Percentiles rank a stretch among this genome's conserved stretches.
Conservation (phyloP, 2,113 vertebrate genomes). For the Rostratula benghalensis region DNA sequence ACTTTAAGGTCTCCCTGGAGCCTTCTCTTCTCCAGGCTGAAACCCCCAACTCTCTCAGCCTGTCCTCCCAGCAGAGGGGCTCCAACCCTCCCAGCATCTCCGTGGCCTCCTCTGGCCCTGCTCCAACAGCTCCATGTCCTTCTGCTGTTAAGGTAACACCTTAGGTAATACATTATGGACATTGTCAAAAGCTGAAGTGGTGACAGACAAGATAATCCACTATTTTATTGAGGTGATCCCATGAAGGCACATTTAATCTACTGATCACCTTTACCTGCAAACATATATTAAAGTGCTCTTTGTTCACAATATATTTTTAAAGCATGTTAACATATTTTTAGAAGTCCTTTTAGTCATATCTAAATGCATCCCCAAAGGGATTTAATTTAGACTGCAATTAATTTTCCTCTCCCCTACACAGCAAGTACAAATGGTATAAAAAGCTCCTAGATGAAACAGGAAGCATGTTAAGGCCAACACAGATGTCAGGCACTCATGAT, state of each 20-base stretch:
- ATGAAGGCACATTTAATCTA: neutral
- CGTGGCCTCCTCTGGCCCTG: accelerated
- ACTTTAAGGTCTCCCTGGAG: neutral
- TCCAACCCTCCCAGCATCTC: neutral
- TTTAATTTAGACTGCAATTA: conserved; percentile 28
- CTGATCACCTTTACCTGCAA: neutral
- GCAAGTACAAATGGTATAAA: conserved; percentile 17
- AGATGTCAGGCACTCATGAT: conserved; percentile 31
- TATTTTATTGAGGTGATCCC: neutral
- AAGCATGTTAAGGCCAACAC: neutral
- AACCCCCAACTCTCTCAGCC: neutral
- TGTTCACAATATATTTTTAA: neutral
- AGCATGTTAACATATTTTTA: conserved; percentile 20
- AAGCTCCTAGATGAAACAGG: conserved; percentile 12
- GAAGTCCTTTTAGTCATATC: conserved; percentile 33
- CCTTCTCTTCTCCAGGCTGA: neutral
- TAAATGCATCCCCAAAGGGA: neutral
- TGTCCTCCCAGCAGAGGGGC: neutral
- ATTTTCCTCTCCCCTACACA: conserved; percentile 15
- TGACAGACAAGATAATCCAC: neutral
- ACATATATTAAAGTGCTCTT: neutral
- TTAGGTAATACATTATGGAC: neutral
- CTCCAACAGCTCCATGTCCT: neutral
- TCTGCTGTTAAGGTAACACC: neutral
- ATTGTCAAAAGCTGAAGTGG: neutral